These are phyloP conservation scores for Neosilurus hyrtlii DNA, from an alignment of 2,797 vertebrate genomes.

Conservation along the genomic window DNA sequence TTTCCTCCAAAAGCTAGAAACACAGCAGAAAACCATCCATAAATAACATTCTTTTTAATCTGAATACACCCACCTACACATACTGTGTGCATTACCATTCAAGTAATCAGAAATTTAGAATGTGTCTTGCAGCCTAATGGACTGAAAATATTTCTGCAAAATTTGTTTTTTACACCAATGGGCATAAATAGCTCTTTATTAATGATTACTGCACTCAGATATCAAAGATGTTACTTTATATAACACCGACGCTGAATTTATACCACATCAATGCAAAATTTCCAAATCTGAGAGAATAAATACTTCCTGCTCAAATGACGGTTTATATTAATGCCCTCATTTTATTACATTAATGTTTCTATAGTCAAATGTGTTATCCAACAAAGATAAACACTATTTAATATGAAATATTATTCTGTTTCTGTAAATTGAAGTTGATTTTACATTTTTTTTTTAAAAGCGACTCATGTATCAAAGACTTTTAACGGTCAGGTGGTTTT, in stretches of 20 bases:
- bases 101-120: neutral
- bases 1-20: slow-evolving; percentile 85
- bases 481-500: neutral
- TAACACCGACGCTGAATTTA: neutral
- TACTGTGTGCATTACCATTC: neutral
- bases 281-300: neutral
- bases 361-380: neutral
- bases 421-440: neutral
- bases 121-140: neutral
- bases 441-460: neutral
- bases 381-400: neutral
- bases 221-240: neutral
- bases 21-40: slow-evolving; percentile 14
- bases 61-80: neutral
- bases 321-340: neutral
- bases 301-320: neutral
- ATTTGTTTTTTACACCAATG: neutral
- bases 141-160: neutral
- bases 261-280: no score
- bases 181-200: neutral
- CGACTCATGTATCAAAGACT: neutral
- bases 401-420: neutral
- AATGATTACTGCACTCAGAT: neutral
- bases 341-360: neutral
- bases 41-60: neutral